Evolutionary conservation across 2,113 vertebrate species (phyloP), one percentile per base, ranked within the genome.

Genomic region (Indri indri): DNA sequence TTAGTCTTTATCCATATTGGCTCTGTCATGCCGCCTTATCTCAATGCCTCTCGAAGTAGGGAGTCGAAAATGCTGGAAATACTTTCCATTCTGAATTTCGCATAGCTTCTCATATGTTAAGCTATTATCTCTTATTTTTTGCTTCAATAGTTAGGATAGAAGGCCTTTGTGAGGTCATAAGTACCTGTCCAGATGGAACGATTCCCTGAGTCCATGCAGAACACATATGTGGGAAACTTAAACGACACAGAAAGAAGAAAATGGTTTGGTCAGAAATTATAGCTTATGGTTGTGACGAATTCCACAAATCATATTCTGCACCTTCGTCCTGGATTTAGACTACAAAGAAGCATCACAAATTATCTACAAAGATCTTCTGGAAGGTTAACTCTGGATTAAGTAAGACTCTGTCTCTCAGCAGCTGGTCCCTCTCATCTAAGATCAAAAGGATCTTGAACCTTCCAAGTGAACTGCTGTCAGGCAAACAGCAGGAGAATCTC

Each of bases 391-490:
- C 95, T 97, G 93, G 76, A 74, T 91, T 93, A 90, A 90, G 90
- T 95, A 95, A 97, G 96, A 77, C 91, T 93, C 80, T 54, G 2
- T 95, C 80, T 93, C 94, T 77, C 90, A 73, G 95, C 98, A 98
- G 97, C 97, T 98, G 97, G 97, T 82, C 93, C 93, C 93, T 97
- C 97, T 98, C 96, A 88, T 87, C 87, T 92, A 45, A 98, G 97
- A 97, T 98, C 98, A 98, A 98, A 98, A 95, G 96, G 87, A 87
- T 94, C 91, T 88, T 77, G 95, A 96, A 88, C 71, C 65, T 96
- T 97, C 95, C 80, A 82, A 98, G 93, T 59, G 95, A 97, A 95
- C 94, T 94, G 68, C 93, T 97, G 89, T 97, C 96, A 93, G 95
- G 76, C 68, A 73, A 91, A 93, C 97, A 97, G 97, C 97, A 97